These are phyloP conservation scores for Drosophila carrolli DNA, from an alignment of 1,140 invertebrate genomes.

Conservation along the genomic window DNA sequence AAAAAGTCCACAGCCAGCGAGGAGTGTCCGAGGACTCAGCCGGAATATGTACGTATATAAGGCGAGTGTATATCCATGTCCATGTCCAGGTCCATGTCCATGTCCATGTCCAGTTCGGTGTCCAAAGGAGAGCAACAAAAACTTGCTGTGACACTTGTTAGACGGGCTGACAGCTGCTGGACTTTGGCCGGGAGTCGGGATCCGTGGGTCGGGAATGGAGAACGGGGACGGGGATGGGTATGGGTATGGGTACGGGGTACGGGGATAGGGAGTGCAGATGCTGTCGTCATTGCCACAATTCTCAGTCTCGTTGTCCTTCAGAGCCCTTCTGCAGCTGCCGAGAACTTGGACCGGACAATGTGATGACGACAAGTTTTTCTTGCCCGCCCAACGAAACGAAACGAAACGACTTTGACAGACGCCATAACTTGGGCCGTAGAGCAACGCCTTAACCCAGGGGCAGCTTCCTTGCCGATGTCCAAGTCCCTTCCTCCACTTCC, in stretches of 20 bases:
- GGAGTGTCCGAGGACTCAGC: slow-evolving; percentile 26
- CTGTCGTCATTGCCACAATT: slow-evolving; percentile 65
- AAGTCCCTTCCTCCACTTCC: too few species aligned
- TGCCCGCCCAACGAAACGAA: slow-evolving; percentile 58
- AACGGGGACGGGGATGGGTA: neutral
- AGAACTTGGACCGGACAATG: slow-evolving; percentile 54
- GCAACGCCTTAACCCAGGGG: slow-evolving; percentile 80
- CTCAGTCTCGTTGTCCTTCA: slow-evolving; percentile 75
- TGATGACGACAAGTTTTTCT: slow-evolving; percentile 68
- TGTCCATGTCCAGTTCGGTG: slow-evolving; percentile 61
- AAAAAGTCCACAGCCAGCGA: slow-evolving; percentile 48
- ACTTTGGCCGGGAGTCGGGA: slow-evolving; percentile 34
- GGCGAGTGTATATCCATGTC: neutral
- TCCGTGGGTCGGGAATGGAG: neutral
- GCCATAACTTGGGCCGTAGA: slow-evolving; percentile 76
- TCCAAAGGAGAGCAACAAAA: slow-evolving; percentile 46
- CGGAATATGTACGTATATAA: slow-evolving; percentile 18
- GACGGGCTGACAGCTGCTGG: slow-evolving; percentile 80
- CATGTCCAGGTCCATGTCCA: slow-evolving; percentile 47
- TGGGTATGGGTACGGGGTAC: neutral
- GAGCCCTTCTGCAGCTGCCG: slow-evolving; percentile 59
- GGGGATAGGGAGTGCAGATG: slow-evolving; percentile 57
- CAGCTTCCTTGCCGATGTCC: slow-evolving; percentile 24
- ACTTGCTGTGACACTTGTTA: slow-evolving; percentile 82
- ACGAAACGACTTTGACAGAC: slow-evolving; percentile 75